phyloP scores from a whole-genome alignment of 2,888 invertebrate species.

The Lepidonotus clava region DNA sequence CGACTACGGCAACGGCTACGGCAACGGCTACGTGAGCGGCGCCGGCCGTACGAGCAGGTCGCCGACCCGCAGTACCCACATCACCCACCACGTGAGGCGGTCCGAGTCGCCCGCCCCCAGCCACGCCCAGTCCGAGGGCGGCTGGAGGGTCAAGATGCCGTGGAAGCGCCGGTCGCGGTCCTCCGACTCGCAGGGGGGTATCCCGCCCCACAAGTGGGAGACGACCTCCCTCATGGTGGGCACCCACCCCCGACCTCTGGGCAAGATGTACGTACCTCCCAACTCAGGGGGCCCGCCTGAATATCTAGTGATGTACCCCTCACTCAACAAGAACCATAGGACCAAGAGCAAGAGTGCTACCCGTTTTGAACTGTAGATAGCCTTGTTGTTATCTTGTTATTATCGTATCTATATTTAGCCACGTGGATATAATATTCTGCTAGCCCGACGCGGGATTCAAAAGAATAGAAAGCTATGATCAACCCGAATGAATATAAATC shows the following conservation, averaged over 20 bases:
- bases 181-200: neutral
- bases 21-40: neutral
- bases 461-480: no score
- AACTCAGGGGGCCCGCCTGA: neutral
- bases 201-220: neutral
- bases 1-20: neutral
- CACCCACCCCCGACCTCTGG: neutral
- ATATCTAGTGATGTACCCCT: conserved; percentile 35
- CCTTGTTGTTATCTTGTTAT: no score
- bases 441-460: no score
- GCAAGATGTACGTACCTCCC: neutral
- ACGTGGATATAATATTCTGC: no score
- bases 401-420: no score
- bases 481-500: no score
- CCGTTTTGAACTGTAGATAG: conserved; percentile 12
- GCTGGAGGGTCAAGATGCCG: neutral
- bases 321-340: conserved; percentile 6
- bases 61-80: neutral
- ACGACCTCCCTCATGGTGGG: conserved; percentile 44
- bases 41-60: neutral
- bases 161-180: conserved; percentile 25
- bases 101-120: conserved; percentile 38
- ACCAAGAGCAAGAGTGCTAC: conserved; percentile 10
- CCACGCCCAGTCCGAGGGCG: conserved; percentile 32
- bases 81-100: neutral